Base-by-base conservation (phyloP, 1,140 invertebrate genomes). In the Zaprionus vittiger region DNA sequence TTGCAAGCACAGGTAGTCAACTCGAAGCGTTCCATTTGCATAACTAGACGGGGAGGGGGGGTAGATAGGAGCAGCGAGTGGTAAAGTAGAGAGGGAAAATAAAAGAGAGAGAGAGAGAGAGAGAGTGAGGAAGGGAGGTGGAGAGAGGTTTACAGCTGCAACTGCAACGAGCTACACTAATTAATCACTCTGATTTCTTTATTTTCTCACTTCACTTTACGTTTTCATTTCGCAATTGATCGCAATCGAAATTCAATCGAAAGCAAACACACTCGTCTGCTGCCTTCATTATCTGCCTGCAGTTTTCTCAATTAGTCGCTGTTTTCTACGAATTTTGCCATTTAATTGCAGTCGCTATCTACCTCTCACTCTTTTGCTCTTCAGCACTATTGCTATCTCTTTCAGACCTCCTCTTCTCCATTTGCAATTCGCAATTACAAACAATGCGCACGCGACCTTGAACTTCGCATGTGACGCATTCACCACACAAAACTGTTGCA, bases 391-490 rank as follows among this genome's bases (percentile, higher is more conserved):
- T 34, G 24, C 41, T 17, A 1, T 17, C 41, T 47, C 41, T 47
- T 17, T 44, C 38, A 0, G n/a, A 15, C 5, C 4, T 5, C 41
- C n/a, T n/a, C 4, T 17, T 17, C 44, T 20, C n/a, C 9, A 1
- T 22, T 49, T 44, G 15, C 5, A n/a, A 1, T 17, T 38, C 60
- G 41, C 41, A 72, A 65, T 65, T 66, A 71, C 37, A 28, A 22
- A 28, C 26, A 56, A 26, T n/a, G 54, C n/a, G 24, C 61, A 14
- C 60, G 26, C 49, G 57, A 62, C 75, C 75, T 73, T 77, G 75
- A 77, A 77, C 75, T 77, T 77, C 49, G 44, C 38, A 49, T 15
- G 44, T 56, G 34, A 60, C 57, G 62, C 56, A 65, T 70, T 69
- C 65, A 66, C 31, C 5, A 26, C 4, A 52, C 22, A 34, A 68